These are phyloP conservation scores for Spizaetus ornatus DNA, from an alignment of 2,113 vertebrate species.

Conservation along the genomic window DNA sequence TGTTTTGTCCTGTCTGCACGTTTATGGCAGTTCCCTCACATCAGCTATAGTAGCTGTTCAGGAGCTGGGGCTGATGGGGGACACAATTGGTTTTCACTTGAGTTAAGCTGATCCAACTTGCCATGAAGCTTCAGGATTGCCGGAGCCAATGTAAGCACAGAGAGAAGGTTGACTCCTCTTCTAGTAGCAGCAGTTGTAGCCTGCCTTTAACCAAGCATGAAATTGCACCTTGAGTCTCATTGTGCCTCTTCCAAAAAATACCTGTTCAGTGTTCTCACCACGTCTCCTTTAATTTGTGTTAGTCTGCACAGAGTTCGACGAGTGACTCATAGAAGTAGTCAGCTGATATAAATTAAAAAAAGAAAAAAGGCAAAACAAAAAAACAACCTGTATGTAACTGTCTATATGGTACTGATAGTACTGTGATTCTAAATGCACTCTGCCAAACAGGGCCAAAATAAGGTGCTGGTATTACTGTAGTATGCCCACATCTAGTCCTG, in stretches of 20 bases:
- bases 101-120: neutral
- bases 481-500: neutral
- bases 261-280: neutral
- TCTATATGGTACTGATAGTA: neutral
- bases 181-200: neutral
- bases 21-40: neutral
- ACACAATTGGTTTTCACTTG: neutral
- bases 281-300: neutral
- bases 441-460: neutral
- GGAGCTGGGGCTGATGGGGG: neutral
- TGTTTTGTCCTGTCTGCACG: neutral
- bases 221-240: neutral
- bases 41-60: neutral
- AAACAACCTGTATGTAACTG: neutral
- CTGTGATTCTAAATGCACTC: neutral
- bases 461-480: neutral
- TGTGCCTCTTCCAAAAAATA: neutral
- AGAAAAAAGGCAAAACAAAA: neutral
- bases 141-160: neutral
- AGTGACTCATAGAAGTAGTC: neutral
- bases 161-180: neutral
- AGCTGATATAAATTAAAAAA: neutral
- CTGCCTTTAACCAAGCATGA: constrained; percentile 16
- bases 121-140: neutral
- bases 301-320: neutral